phyloP scores from a whole-genome alignment of 2,797 vertebrate genomes.

The Leuciscus waleckii region DNA sequence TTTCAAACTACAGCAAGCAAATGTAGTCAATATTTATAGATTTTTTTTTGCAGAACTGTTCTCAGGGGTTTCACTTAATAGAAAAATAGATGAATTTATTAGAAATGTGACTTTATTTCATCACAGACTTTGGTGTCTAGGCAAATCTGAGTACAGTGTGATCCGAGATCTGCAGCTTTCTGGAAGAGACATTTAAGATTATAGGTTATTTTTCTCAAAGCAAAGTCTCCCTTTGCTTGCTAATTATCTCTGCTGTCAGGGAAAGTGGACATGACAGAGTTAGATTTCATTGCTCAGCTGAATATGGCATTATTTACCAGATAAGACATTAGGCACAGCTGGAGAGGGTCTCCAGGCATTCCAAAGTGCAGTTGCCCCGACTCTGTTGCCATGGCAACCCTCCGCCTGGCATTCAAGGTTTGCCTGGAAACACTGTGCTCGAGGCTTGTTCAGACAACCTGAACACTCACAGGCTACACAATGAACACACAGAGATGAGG shows the following conservation, averaged over 20 bases:
- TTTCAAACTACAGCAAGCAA: not conserved
- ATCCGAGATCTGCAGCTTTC: not conserved
- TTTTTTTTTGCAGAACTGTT: not conserved
- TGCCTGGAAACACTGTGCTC: constrained; percentile 23
- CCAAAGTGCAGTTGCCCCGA: constrained; percentile 20
- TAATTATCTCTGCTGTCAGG: not conserved
- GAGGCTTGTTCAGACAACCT: constrained; percentile 15
- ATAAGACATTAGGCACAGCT: constrained; percentile 19
- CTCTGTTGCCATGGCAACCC: constrained; percentile 50
- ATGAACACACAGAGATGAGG: not conserved
- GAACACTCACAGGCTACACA: not conserved
- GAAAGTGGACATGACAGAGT: not conserved
- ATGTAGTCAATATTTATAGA: not conserved
- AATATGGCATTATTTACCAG: not conserved
- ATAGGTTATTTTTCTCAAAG: not conserved
- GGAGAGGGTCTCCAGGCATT: constrained; percentile 14
- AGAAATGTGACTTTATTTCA: not conserved
- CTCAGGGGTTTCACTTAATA: not conserved
- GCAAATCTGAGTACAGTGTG: not conserved
- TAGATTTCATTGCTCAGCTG: not conserved
- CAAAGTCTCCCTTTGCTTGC: not conserved
- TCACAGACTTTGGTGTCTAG: not conserved
- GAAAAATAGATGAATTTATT: not conserved
- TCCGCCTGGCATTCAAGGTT: not conserved
- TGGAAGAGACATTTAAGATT: not conserved